Evolutionary conservation across 2,113 vertebrate species (phyloP).

Genomic region (Nansenia antarctica): DNA sequence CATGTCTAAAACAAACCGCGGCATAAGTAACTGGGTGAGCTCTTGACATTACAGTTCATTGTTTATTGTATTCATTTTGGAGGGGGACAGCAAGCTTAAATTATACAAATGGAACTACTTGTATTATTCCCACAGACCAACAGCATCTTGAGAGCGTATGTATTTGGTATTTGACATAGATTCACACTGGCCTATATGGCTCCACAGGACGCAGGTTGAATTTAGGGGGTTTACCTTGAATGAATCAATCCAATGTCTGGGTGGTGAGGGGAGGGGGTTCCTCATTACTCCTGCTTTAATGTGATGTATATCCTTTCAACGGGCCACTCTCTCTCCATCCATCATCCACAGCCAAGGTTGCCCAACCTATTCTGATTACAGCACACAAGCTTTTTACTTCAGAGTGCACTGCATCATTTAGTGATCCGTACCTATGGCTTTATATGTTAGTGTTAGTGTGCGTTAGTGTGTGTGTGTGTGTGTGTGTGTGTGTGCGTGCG

Average conservation of each 20-base stretch:
- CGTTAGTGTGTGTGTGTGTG: conserved; percentile 9
- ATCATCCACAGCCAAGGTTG: conserved; percentile 69
- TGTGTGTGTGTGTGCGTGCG: background rate
- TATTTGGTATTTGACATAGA: background rate
- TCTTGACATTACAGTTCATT: background rate
- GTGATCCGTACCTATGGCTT: conserved; percentile 2
- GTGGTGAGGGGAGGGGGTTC: conserved; percentile 51
- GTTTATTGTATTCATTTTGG: background rate
- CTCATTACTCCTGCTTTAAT: conserved; percentile 78
- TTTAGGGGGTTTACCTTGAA: conserved; percentile 46
- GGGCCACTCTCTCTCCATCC: conserved; percentile 71
- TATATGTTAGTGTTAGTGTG: background rate
- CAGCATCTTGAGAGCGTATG: background rate
- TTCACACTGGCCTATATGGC: background rate
- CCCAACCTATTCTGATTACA: conserved; percentile 66
- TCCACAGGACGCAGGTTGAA: conserved; percentile 41
- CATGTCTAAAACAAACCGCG: conserved; percentile 47
- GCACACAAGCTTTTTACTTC: conserved; percentile 58
- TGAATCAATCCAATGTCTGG: conserved; percentile 75
- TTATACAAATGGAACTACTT: background rate
- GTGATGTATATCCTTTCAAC: conserved; percentile 79
- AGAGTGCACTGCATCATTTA: conserved; percentile 45
- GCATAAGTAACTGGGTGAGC: background rate
- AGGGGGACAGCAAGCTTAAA: background rate
- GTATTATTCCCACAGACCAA: background rate